Percentiles rank a stretch among this genome's conserved stretches.
Evolutionary conservation across 2,888 invertebrate genomes (phyloP).

Genomic region (Rotaria socialis): DNA sequence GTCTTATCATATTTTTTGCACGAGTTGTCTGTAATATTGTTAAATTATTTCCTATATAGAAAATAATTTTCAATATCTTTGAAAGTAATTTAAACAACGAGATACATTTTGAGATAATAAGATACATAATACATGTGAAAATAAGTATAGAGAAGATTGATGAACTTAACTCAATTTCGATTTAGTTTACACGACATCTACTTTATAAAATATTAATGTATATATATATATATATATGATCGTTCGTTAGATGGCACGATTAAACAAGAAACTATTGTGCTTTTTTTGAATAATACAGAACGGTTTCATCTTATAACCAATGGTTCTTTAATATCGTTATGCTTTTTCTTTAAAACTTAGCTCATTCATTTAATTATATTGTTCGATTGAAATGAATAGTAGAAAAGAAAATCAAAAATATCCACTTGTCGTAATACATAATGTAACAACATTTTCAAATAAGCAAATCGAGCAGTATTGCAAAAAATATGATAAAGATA

Average conservation of each 20-base stretch:
- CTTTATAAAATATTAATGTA: background rate
- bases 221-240: background rate
- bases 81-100: no score
- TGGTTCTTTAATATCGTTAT: background rate
- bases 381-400: background rate
- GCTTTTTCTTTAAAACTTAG: background rate
- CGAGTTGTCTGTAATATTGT: no score
- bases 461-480: background rate
- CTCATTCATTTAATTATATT: background rate
- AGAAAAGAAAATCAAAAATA: background rate
- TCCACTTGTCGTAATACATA: background rate
- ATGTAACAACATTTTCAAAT: background rate
- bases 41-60: no score
- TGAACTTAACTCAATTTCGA: no score
- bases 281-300: no score
- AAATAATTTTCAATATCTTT: no score
- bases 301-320: background rate
- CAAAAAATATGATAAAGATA: background rate
- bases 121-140: no score
- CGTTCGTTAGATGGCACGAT: background rate
- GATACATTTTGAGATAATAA: no score
- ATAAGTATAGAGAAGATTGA: no score
- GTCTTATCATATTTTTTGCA: no score
- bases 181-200: no score
- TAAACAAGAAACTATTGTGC: background rate